Conservation (phyloP, 2,888 invertebrate genomes). For the Dromius quadrimaculatus region DNA sequence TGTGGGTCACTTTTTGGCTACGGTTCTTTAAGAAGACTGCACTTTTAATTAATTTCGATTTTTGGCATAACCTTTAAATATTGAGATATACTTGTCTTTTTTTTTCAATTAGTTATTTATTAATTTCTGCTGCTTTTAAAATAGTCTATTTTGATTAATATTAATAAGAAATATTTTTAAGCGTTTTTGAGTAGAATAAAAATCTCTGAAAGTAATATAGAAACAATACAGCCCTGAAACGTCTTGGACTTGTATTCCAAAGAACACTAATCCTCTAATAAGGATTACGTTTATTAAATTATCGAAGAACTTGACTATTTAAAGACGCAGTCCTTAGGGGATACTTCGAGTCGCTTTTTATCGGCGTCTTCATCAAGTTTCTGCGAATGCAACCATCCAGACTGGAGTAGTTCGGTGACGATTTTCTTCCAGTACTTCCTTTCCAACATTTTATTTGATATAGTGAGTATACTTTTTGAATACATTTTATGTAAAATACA, state of each 20-base stretch:
- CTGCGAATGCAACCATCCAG: constrained; percentile 32
- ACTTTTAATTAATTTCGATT: too few species aligned
- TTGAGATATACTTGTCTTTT: too few species aligned
- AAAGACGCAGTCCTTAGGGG: constrained; percentile 19
- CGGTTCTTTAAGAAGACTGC: too few species aligned
- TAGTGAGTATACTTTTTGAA: constrained; percentile 13
- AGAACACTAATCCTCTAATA: constrained; percentile 34
- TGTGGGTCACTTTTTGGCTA: too few species aligned
- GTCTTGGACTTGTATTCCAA: constrained; percentile 14
- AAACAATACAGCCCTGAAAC: neutral
- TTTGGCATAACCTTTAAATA: too few species aligned
- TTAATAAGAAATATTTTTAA: neutral
- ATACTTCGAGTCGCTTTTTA: constrained; percentile 45
- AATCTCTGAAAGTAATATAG: neutral
- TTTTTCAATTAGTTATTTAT: too few species aligned
- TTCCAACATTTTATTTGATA: constrained; percentile 25
- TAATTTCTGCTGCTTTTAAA: too few species aligned
- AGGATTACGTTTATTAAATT: constrained; percentile 53
- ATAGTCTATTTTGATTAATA: too few species aligned
- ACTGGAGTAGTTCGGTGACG: constrained; percentile 59
- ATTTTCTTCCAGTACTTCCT: constrained; percentile 58
- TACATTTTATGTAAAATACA: neutral
- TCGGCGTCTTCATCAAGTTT: constrained; percentile 41
- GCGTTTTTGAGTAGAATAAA: neutral
- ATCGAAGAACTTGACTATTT: constrained; percentile 33